phyloP scores from a whole-genome alignment of 2,113 vertebrate species.

The Apeltes quadracus region DNA sequence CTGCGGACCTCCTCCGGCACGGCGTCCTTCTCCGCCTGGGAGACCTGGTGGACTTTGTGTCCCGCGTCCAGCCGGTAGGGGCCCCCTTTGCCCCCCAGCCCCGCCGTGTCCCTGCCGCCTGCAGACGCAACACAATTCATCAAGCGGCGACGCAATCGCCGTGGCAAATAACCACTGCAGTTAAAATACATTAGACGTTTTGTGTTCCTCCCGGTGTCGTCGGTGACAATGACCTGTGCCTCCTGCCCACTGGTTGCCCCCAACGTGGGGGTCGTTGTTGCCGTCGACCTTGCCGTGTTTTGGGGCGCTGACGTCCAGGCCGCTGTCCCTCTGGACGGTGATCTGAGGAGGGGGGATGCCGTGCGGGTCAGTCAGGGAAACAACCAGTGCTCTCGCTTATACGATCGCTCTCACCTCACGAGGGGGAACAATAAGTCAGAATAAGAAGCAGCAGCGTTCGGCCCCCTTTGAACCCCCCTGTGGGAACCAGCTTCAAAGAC shows the following conservation, averaged over 20 bases:
- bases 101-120: constrained; percentile 97
- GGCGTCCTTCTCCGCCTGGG: constrained; percentile 91
- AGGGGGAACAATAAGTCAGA: background rate
- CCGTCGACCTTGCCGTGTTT: constrained; percentile 93
- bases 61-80: constrained; percentile 93
- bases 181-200: no score
- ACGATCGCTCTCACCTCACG: background rate
- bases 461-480: background rate
- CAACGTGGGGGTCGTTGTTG: constrained; percentile 89
- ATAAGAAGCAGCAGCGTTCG: background rate
- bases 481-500: background rate
- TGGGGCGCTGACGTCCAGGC: constrained; percentile 89
- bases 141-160: background rate
- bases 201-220: no score
- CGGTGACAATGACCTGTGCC: constrained; percentile 98
- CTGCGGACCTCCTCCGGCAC: constrained; percentile 91
- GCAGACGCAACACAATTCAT: constrained; percentile 4
- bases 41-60: constrained; percentile 91
- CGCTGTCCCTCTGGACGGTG: constrained; percentile 91
- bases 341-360: constrained; percentile 79
- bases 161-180: background rate
- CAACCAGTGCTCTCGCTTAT: background rate
- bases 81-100: constrained; percentile 93
- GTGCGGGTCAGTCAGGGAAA: background rate
- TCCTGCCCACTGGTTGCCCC: constrained; percentile 96